Conservation (phyloP, 2,797 vertebrate species). For the Notamacropus eugenii region DNA sequence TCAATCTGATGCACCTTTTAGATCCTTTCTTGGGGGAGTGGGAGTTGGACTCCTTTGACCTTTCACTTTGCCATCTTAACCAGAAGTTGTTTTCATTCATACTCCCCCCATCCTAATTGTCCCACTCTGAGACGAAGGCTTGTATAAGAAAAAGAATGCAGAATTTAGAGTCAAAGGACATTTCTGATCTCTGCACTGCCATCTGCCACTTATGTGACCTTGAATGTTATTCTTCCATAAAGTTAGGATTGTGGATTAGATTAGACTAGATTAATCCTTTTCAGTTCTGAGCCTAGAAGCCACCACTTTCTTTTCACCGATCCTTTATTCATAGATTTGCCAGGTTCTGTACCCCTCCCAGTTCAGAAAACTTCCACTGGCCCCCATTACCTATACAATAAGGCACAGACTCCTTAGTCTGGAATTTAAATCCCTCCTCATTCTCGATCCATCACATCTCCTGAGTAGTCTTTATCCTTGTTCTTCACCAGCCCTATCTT, state of each 20-base stretch:
- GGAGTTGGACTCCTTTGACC: no score
- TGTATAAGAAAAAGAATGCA: neutral
- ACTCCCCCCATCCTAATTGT: neutral
- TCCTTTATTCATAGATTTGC: neutral
- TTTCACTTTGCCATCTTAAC: no score
- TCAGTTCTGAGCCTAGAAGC: neutral
- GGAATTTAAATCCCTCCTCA: no score
- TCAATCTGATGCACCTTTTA: no score
- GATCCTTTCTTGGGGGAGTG: no score
- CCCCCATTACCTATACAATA: neutral
- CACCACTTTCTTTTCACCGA: neutral
- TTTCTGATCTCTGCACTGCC: neutral
- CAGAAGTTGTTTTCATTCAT: neutral
- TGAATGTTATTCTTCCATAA: neutral
- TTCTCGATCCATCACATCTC: no score
- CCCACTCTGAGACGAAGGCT: neutral
- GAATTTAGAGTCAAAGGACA: no score
- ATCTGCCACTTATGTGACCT: neutral
- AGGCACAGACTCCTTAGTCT: neutral
- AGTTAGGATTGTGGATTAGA: no score
- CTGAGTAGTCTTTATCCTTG: no score
- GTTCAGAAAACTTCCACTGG: no score
- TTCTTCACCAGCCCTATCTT: no score
- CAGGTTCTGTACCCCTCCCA: no score
- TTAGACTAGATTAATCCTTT: neutral